These are phyloP conservation scores for Cyrtodaria siliqua DNA, from an alignment of 2,888 invertebrate species.

Conservation along the genomic window DNA sequence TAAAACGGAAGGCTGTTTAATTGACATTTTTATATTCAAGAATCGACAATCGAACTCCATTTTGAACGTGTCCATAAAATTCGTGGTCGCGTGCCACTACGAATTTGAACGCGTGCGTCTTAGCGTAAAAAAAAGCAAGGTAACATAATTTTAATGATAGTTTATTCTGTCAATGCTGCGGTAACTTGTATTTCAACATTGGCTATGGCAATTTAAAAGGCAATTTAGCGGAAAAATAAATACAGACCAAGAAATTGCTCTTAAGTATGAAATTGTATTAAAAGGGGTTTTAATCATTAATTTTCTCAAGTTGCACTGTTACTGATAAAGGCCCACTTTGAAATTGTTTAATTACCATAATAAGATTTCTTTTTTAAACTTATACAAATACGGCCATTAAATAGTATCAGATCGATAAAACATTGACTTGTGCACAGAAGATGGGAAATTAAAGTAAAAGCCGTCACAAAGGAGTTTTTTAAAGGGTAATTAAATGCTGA, in stretches of 20 bases:
- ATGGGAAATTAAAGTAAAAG: slow-evolving; percentile 45
- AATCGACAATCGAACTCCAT: no score
- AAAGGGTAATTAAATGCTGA: slow-evolving; percentile 39
- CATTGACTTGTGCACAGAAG: slow-evolving; percentile 56
- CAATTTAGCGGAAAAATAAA: slow-evolving; percentile 63
- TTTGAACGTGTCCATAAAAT: slow-evolving; percentile 1
- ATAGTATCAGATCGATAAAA: slow-evolving; percentile 41
- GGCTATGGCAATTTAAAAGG: slow-evolving; percentile 50
- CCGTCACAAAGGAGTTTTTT: slow-evolving; percentile 52
- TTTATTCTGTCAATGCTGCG: background rate
- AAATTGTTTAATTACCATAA: slow-evolving; percentile 51
- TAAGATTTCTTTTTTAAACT: slow-evolving; percentile 35
- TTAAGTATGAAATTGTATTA: slow-evolving; percentile 33
- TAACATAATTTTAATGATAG: slow-evolving; percentile 42
- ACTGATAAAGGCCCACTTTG: slow-evolving; percentile 40
- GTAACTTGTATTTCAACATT: slow-evolving; percentile 52
- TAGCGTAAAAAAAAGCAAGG: slow-evolving; percentile 40
- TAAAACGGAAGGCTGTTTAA: no score
- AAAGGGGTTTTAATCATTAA: slow-evolving; percentile 40
- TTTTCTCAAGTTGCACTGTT: slow-evolving; percentile 41
- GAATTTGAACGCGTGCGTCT: slow-evolving; percentile 39
- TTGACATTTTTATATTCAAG: no score
- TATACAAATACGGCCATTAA: slow-evolving; percentile 44
- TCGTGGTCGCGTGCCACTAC: slow-evolving; percentile 44
- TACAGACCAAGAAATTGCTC: slow-evolving; percentile 54